Evolutionary conservation across 2,113 vertebrate species (phyloP), one percentile per base, ranked within the genome.

Genomic region (Morone saxatilis): DNA sequence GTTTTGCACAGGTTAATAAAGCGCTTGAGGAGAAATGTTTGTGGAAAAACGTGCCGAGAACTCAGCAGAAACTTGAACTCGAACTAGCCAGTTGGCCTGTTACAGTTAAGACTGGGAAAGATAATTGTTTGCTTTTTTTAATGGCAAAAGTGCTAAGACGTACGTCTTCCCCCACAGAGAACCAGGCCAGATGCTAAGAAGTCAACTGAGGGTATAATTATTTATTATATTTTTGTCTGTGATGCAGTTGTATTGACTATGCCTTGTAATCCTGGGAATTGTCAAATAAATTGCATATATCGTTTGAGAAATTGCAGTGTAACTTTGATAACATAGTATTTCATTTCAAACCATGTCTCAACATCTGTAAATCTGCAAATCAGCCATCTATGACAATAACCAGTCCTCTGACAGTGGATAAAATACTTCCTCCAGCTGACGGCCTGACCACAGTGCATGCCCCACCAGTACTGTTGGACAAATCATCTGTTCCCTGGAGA

Each of bases 401-500:
- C 51, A 31, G 1, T 60, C 41, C 51, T 41, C 36, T 50, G 53
- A 80, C 31, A 45, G 65, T 71, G 60, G 80, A 83, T 72, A 79
- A 38, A 51, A 56, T 2, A 25, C 50, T 65, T 71, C 41, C 56
- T 69, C 36, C 48, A 85, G 69, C 31, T 7, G 62, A 59, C 3
- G 7, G 43, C 22, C 60, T 61, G 71, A 75, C 73, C 67, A 61
- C 86, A 67, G 48, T 25, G 5, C 74, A 70, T 7, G 36, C 13
- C n/a, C 36, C 3, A 1, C 65, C 77, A 20, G 72, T 84, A 88
- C 31, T 87, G 71, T 53, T 81, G 78, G 83, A 83, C 73, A 68
- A 83, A 85, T 88, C 68, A 0, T n/a, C 79, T 22, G 78, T 79
- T 76, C 89, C 86, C 65, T 4, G 59, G 56, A 86, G 85, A 85